phyloP scores from a whole-genome alignment of 2,113 vertebrate species.

The Macquaria australasica region DNA sequence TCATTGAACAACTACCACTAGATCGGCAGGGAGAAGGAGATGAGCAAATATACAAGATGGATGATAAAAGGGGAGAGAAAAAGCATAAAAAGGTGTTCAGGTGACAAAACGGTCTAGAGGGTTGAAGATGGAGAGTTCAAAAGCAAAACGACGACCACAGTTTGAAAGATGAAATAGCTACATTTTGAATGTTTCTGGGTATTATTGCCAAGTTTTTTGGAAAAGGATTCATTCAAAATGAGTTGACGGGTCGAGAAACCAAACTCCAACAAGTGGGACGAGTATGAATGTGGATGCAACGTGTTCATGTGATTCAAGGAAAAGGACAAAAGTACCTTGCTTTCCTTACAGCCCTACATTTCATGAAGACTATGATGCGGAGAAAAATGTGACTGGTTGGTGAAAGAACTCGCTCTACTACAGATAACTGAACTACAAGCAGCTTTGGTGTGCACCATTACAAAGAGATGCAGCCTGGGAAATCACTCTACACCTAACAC shows the following conservation, averaged over 20 bases:
- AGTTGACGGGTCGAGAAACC: conserved; percentile 25
- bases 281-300: neutral
- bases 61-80: conserved; percentile 19
- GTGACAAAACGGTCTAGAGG: neutral
- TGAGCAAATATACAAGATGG: conserved; percentile 79
- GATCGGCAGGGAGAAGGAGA: conserved; percentile 70
- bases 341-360: conserved; percentile 76
- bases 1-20: conserved; percentile 84
- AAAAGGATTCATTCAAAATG: conserved; percentile 39
- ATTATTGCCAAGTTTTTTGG: conserved; percentile 84
- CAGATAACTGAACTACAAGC: conserved; percentile 66
- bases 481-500: conserved; percentile 42
- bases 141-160: conserved; percentile 28
- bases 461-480: conserved; percentile 68
- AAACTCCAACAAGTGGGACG: conserved; percentile 24
- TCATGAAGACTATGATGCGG: conserved; percentile 55
- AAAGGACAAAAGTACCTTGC: conserved; percentile 60
- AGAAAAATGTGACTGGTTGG: neutral
- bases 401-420: conserved; percentile 34
- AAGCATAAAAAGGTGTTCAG: conserved; percentile 9
- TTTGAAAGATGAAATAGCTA: conserved; percentile 61
- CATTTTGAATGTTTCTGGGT: conserved; percentile 67
- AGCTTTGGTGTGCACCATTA: conserved; percentile 78
- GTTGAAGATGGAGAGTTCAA: conserved; percentile 23
- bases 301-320: conserved; percentile 59